phyloP scores from a whole-genome alignment of 2,113 vertebrate genomes.

The Platanista minor region DNA sequence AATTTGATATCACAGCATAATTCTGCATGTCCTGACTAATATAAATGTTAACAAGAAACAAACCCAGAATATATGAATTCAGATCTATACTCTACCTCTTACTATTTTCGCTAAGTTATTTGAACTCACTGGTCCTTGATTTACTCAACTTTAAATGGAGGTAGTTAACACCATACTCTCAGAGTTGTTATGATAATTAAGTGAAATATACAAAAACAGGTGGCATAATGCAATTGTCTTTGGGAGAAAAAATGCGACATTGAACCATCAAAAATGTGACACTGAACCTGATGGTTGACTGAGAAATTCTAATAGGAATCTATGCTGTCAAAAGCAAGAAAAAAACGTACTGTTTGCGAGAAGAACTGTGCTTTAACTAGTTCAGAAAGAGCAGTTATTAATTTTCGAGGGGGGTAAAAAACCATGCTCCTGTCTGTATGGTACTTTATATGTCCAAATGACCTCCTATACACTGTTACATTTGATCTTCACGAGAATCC shows the following conservation, averaged over 20 bases:
- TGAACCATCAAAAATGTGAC: not conserved
- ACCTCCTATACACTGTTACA: not conserved
- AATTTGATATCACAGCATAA: not conserved
- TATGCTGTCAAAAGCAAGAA: not conserved
- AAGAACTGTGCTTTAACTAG: not conserved
- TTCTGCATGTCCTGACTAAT: not conserved
- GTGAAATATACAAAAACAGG: not conserved
- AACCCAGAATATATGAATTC: not conserved
- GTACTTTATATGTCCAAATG: not conserved
- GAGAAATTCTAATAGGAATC: not conserved
- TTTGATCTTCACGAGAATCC: not conserved
- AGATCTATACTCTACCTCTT: not conserved
- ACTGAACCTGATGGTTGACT: not conserved
- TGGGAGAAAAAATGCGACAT: not conserved
- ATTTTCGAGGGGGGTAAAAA: not conserved
- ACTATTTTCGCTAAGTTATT: not conserved
- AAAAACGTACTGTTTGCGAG: not conserved
- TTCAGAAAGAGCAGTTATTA: not conserved
- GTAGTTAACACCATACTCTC: not conserved
- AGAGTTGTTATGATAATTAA: constrained; percentile 4
- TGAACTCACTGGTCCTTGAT: not conserved
- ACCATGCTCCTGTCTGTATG: not conserved
- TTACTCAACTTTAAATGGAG: not conserved
- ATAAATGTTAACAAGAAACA: not conserved
- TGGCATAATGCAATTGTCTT: not conserved